Conservation (phyloP, 2,888 invertebrate species). For the Coleophora flavipennella region DNA sequence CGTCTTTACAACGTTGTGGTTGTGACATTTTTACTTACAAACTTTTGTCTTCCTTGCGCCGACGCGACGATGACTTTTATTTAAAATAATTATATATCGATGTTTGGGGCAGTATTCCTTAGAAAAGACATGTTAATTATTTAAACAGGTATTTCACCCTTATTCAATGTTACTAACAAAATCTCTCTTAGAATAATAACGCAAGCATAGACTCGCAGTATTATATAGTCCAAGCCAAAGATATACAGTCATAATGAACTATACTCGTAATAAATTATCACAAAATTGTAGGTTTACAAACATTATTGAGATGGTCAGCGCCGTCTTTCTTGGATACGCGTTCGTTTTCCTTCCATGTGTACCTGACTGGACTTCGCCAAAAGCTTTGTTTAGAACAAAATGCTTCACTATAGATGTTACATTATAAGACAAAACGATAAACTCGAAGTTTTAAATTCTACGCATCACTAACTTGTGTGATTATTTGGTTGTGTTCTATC, state of each 20-base stretch:
- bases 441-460: slow-evolving; percentile 18
- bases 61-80: too few relatives aligned
- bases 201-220: slow-evolving; percentile 37
- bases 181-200: slow-evolving; percentile 32
- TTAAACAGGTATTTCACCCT: too few relatives aligned
- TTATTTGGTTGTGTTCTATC: slow-evolving; percentile 66
- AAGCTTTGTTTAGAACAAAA: slow-evolving; percentile 21
- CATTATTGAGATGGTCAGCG: slow-evolving; percentile 9
- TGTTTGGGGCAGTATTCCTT: slow-evolving; percentile 65
- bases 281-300: slow-evolving; percentile 4
- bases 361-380: slow-evolving; percentile 44
- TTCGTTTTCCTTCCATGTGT: slow-evolving; percentile 49
- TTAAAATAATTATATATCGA: slow-evolving; percentile 30
- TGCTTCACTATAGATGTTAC: slow-evolving; percentile 22
- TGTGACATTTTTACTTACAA: slow-evolving; percentile 52
- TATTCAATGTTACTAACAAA: slow-evolving; percentile 37
- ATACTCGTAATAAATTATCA: too few relatives aligned
- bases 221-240: slow-evolving; percentile 26
- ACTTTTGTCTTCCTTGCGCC: slow-evolving; percentile 52
- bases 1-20: slow-evolving; percentile 45
- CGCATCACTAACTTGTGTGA: slow-evolving; percentile 61
- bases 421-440: slow-evolving; percentile 16
- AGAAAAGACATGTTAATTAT: slow-evolving; percentile 64
- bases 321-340: slow-evolving; percentile 12
- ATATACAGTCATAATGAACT: slow-evolving; percentile 2